These are phyloP conservation scores for Eristalis tenax DNA, from an alignment of 2,888 invertebrate genomes.

Conservation along the genomic window DNA sequence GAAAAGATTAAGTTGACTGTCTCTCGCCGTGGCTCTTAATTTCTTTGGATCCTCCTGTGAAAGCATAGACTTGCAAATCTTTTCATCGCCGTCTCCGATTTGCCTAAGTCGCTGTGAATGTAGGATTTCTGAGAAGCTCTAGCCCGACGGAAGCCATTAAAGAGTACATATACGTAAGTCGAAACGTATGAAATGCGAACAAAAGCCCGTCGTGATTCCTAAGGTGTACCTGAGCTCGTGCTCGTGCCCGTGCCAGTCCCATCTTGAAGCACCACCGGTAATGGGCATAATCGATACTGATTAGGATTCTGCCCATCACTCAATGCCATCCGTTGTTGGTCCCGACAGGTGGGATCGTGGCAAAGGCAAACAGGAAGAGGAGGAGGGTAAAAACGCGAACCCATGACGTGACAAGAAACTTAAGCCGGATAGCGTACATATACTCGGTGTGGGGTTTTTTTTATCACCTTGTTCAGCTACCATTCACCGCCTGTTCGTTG, in stretches of 20 bases:
- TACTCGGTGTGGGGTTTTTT: not conserved
- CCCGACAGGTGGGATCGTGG: conserved; percentile 21
- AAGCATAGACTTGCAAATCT: conserved; percentile 51
- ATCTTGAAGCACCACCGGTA: conserved; percentile 32
- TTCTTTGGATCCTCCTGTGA: conserved; percentile 43
- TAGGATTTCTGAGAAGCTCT: conserved; percentile 40
- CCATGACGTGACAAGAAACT: conserved; percentile 63
- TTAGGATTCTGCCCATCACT: conserved; percentile 54
- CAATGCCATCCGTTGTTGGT: not conserved
- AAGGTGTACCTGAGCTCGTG: conserved; percentile 12
- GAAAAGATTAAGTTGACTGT: conserved; percentile 64
- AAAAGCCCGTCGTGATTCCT: conserved; percentile 18
- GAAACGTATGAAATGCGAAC: conserved; percentile 14
- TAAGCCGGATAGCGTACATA: conserved; percentile 19
- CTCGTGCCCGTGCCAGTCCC: not conserved
- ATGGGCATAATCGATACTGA: conserved; percentile 65
- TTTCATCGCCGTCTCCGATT: conserved; percentile 29
- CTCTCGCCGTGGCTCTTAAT: conserved; percentile 59
- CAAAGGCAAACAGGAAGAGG: not conserved
- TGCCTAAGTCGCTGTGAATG: conserved; percentile 32
- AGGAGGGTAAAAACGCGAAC: conserved; percentile 9
- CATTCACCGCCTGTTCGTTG: conserved; percentile 1
- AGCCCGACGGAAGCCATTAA: conserved; percentile 58
- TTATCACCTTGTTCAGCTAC: not conserved
- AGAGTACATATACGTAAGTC: conserved; percentile 40